Evolutionary conservation across 2,797 vertebrate species (phyloP), one percentile per base, ranked within the genome.

Genomic region (Melanotaenia trifasciata): DNA sequence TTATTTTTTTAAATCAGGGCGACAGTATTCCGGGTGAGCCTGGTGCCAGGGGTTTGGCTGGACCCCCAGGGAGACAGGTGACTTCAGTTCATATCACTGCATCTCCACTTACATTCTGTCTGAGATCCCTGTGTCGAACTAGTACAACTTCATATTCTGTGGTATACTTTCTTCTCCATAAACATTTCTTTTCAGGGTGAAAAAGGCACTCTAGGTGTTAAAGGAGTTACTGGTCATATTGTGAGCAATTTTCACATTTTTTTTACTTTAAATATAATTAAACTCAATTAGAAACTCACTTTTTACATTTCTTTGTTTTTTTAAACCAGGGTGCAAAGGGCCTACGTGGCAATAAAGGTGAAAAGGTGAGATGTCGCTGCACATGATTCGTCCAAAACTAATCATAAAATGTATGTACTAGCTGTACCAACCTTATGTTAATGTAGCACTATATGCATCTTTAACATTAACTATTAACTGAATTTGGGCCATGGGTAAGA

Each of bases 11-110:
- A 33, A 59, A 24, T 24, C 86, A 98, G 96, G 96, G 96, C 33
- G 94, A 95, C 71, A 86, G 66, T 1, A 84, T 93, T 10, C 24
- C 94, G 16, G 96, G 96, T 59, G 92, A 91, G n/a, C 66, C 91
- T 32, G 97, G 97, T 18, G 91, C 87, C 3, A 92, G 93, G 77
- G 96, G 97, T 0, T 62, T 93, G 26, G 64, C 67, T 3, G 97
- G 96, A 4, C 83, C 95, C 35, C 85, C 94, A 32, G 96, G 96
- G 3, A 93, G 92, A 69, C 91, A 53, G 92, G 97, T 97, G 93
- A 87, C 70, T 16, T 72, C 16, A 45, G 16, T 64, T 43, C 16
- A 6, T 28, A 50, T 32, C 10, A 35, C 0, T 45, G 26, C 10
- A n/a, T 54, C 36, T 51, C 11, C 5, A 14, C 13, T 64, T 18